A percentile compares a stretch with the other conserved stretches of the same genome.
These are phyloP conservation scores for Bostrychus sinensis DNA, from an alignment of 2,113 vertebrate genomes.

Conservation along the genomic window DNA sequence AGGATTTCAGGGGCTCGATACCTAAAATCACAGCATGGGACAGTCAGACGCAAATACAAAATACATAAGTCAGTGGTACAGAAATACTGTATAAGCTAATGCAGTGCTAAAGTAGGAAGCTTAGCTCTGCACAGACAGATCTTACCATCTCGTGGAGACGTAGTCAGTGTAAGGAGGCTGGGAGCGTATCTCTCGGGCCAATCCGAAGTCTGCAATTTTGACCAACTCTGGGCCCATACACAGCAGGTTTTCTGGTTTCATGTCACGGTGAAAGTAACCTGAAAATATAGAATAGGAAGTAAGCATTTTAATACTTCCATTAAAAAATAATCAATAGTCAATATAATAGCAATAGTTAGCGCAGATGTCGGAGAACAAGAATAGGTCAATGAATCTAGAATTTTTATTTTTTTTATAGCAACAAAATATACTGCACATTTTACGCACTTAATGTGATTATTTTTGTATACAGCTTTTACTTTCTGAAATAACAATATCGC, in stretches of 20 bases:
- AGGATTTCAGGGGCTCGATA: slow-evolving; percentile 94
- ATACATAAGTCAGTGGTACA: too few species aligned
- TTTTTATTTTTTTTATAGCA: too few species aligned
- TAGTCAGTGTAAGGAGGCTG: slow-evolving; percentile 94
- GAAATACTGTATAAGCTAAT: neutral
- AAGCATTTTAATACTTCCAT: too few species aligned
- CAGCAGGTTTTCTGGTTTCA: slow-evolving; percentile 97
- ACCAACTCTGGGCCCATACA: slow-evolving; percentile 95
- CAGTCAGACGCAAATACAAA: neutral
- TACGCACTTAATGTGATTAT: too few species aligned
- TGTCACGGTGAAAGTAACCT: slow-evolving; percentile 95
- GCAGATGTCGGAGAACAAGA: too few species aligned
- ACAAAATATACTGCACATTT: too few species aligned
- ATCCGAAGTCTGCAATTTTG: slow-evolving; percentile 95
- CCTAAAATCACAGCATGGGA: slow-evolving; percentile 70
- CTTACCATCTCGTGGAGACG: slow-evolving; percentile 93
- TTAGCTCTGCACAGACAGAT: neutral
- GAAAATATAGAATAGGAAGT: too few species aligned
- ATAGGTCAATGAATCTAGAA: too few species aligned
- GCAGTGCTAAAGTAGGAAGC: neutral
- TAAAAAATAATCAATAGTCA: too few species aligned
- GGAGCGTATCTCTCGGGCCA: slow-evolving; percentile 92
- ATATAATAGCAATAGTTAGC: too few species aligned
- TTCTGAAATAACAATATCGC: too few species aligned
- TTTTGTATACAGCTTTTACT: too few species aligned